phyloP scores from a whole-genome alignment of 2,888 invertebrate species.

The Andricus quercusramuli region DNA sequence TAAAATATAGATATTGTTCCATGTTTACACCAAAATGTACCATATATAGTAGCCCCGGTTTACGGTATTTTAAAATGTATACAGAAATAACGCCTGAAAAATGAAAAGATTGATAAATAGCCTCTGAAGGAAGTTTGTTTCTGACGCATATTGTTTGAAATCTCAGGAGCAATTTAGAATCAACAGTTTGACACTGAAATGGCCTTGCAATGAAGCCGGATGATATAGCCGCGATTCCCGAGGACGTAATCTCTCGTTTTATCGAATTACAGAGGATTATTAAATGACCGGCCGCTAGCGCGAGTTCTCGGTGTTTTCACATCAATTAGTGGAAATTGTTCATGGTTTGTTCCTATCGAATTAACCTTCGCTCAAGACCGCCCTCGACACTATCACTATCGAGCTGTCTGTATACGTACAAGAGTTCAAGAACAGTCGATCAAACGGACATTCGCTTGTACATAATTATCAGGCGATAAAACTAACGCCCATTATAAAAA shows the following conservation, averaged over 20 bases:
- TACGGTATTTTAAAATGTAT: no score
- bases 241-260: background rate
- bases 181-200: background rate
- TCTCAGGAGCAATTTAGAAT: background rate
- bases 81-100: no score
- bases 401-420: background rate
- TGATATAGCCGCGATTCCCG: background rate
- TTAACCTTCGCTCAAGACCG: background rate
- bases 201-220: background rate
- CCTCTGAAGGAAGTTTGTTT: background rate
- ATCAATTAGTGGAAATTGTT: background rate
- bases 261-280: background rate
- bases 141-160: background rate
- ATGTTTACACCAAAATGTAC: no score
- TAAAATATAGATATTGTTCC: no score
- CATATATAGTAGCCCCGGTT: no score
- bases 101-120: no score
- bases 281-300: background rate
- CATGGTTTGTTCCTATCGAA: background rate
- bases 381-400: background rate
- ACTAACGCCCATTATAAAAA: background rate
- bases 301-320: background rate
- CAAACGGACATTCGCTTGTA: slow-evolving; percentile 4
- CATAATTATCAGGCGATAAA: background rate
- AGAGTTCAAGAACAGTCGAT: background rate